Percentiles rank a stretch among this genome's conserved stretches.
Evolutionary conservation across 2,888 invertebrate genomes (phyloP).

Genomic region (Sialis lutaria): DNA sequence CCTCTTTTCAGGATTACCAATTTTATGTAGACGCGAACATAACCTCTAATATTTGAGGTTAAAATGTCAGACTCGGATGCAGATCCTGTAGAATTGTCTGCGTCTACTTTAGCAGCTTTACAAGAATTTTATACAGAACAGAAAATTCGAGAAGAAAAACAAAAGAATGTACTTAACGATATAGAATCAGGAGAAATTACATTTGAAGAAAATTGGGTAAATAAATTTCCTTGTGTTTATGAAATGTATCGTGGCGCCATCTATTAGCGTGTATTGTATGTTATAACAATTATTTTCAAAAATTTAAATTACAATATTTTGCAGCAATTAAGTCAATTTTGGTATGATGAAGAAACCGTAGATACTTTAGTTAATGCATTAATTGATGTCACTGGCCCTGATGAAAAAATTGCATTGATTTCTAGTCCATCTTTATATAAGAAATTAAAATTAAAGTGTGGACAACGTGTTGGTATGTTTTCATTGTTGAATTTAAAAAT

Average conservation of each 20-base stretch:
- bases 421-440: constrained; percentile 79
- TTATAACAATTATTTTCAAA: too few species aligned
- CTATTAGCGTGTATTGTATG: background rate
- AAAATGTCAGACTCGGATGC: constrained; percentile 21
- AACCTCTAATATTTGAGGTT: too few species aligned
- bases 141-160: constrained; percentile 36
- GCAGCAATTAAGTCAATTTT: constrained; percentile 94
- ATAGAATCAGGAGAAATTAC: constrained; percentile 22
- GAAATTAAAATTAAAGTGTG: constrained; percentile 35
- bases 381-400: constrained; percentile 29
- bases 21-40: too few species aligned
- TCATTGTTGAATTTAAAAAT: constrained; percentile 8
- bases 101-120: constrained; percentile 53
- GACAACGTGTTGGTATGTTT: constrained; percentile 28
- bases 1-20: too few species aligned
- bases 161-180: constrained; percentile 11
- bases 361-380: constrained; percentile 49
- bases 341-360: constrained; percentile 79
- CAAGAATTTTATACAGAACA: constrained; percentile 64
- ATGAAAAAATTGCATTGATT: constrained; percentile 58
- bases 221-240: constrained; percentile 7
- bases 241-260: background rate
- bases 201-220: constrained; percentile 73
- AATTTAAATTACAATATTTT: constrained; percentile 15
- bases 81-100: constrained; percentile 46